Base-by-base conservation (phyloP, 2,113 vertebrate species). In the Glareola pratincola region DNA sequence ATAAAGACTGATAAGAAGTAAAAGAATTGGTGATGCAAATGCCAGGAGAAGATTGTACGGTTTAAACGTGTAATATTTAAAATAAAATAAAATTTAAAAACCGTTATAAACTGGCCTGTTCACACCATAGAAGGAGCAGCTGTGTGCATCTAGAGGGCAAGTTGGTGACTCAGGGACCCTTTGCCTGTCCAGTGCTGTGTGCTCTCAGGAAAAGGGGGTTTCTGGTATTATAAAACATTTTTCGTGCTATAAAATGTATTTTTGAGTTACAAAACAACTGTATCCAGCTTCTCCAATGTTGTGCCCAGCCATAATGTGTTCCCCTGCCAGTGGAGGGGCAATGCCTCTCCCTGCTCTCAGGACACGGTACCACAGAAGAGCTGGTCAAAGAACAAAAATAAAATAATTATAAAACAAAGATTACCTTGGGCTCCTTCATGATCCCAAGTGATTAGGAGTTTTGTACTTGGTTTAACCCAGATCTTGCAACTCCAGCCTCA, bases 71-170 rank as follows among this genome's bases (percentile, higher is more conserved):
- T 12, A 27, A 75, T 18, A 62, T 15, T 37, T 6, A 30, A 71
- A 8, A n/a, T 24, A 72, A 34, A 41, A 41, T 41, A 41, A 39
- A 39, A 39, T n/a, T n/a, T 5, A 13, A 20, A 63, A 23, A 5
- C 16, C 14, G 19, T 19, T 39, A 4, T 76, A 5, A 39, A 79
- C 8, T 16, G 30, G 19, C 57, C 29, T 1, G 0, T 24, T 56
- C 29, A 32, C 4, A 1, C 34, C 0, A 0, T 2, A 4, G 13
- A 12, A 22, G 26, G 21, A 45, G 50, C 12, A 37, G 60, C 60
- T 29, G 15, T 7, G 7, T 0, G 0, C 15, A 22, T 41, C 45
- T 11, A 12, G 41, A 48, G 56, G 41, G 10, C 24, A 47, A 19
- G 10, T 16, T 6, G 37, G 51, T 14, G 32, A 26, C 6, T 2